Evolutionary conservation across 2,888 invertebrate species (phyloP).

Genomic region (Ophion ventricosus): DNA sequence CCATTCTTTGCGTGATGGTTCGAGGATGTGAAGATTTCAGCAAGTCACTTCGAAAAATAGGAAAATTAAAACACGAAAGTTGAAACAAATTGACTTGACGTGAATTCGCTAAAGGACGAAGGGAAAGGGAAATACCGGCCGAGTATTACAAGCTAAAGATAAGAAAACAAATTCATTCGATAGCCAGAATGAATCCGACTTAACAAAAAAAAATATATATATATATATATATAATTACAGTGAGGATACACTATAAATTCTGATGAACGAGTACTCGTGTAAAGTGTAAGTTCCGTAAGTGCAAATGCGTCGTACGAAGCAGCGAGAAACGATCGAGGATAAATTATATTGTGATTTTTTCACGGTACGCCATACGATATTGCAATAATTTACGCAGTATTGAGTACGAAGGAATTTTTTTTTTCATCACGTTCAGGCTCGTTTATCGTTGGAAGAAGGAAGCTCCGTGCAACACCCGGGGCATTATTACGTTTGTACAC

Average conservation of each 20-base stretch:
- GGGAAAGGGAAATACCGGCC: too few species aligned
- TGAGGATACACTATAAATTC: neutral
- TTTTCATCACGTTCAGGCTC: slow-evolving; percentile 53
- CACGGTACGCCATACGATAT: slow-evolving; percentile 40
- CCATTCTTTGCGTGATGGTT: slow-evolving; percentile 19
- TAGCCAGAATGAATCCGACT: neutral
- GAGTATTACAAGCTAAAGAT: too few species aligned
- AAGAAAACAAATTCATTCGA: neutral
- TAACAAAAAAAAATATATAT: too few species aligned
- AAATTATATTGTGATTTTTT: slow-evolving; percentile 49
- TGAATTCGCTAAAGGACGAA: too few species aligned
- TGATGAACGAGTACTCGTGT: neutral
- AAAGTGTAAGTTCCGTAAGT: slow-evolving; percentile 19
- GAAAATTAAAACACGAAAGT: neutral
- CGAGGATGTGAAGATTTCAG: slow-evolving; percentile 4
- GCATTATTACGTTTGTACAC: slow-evolving; percentile 24
- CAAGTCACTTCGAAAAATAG: neutral
- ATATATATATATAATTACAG: neutral
- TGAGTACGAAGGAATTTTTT: slow-evolving; percentile 42
- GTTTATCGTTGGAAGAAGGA: slow-evolving; percentile 53
- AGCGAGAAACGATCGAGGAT: slow-evolving; percentile 43
- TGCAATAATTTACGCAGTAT: slow-evolving; percentile 57
- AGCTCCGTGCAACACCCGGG: slow-evolving; percentile 18
- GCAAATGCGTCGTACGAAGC: slow-evolving; percentile 12
- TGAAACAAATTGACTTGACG: too few species aligned